Evolutionary conservation across 2,113 vertebrate genomes (phyloP).

Genomic region (Malurus melanocephalus): DNA sequence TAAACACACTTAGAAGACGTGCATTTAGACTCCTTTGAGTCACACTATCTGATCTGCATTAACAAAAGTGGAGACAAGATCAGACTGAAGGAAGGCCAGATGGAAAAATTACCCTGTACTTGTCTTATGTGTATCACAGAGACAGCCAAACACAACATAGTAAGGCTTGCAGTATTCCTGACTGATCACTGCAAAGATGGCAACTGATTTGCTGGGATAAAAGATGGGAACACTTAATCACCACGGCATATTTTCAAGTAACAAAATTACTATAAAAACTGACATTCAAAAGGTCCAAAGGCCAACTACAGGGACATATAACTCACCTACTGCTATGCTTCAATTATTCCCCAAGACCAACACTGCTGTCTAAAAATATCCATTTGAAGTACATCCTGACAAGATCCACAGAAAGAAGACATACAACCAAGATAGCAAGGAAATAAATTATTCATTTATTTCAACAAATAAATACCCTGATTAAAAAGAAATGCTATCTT

Average conservation of each 20-base stretch:
- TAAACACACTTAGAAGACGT: constrained; percentile 17
- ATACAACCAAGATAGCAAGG: constrained; percentile 64
- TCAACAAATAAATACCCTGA: constrained; percentile 36
- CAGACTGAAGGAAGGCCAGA: constrained; percentile 33
- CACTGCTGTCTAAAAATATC: constrained; percentile 64
- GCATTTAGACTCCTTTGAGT: constrained; percentile 37
- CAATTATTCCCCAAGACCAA: constrained; percentile 64
- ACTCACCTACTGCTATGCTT: constrained; percentile 65
- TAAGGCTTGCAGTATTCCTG: constrained; percentile 55
- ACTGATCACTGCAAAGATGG: constrained; percentile 46
- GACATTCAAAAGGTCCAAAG: constrained; percentile 57
- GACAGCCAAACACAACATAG: constrained; percentile 50
- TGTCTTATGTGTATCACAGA: not conserved
- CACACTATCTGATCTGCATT: constrained; percentile 31
- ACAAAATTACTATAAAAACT: constrained; percentile 44
- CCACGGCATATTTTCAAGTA: constrained; percentile 54
- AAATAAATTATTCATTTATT: constrained; percentile 62
- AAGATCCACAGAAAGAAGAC: constrained; percentile 62
- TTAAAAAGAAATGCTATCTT: constrained; percentile 43
- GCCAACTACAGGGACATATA: constrained; percentile 60
- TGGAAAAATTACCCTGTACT: constrained; percentile 23
- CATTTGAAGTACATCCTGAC: constrained; percentile 65
- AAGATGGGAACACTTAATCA: constrained; percentile 57
- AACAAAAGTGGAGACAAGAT: constrained; percentile 43
- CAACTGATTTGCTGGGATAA: constrained; percentile 44